A percentile compares a stretch with the other conserved stretches of the same genome.
These are phyloP conservation scores for Piprites chloris DNA, from an alignment of 2,113 vertebrate species.

Conservation along the genomic window DNA sequence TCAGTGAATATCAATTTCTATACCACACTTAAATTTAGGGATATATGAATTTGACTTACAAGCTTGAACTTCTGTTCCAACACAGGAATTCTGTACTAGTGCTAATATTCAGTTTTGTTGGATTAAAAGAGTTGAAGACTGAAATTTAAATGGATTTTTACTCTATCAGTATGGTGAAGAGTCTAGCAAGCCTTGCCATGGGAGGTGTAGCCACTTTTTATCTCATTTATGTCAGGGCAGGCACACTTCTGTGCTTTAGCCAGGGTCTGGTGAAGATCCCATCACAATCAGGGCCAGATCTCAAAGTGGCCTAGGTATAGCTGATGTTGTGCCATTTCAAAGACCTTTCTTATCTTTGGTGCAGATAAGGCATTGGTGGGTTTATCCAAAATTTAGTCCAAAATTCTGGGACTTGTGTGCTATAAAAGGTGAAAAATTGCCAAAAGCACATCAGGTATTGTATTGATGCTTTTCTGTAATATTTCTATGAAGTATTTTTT, in stretches of 20 bases:
- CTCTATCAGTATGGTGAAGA: background rate
- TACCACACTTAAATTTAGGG: background rate
- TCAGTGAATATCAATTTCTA: background rate
- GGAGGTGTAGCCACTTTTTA: background rate
- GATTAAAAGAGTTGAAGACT: background rate
- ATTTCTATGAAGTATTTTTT: background rate
- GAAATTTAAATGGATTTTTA: background rate
- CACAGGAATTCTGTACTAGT: background rate
- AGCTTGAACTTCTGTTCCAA: background rate
- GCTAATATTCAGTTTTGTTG: background rate
- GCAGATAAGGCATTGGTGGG: background rate
- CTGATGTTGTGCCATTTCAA: background rate
- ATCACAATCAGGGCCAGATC: background rate
- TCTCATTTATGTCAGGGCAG: background rate
- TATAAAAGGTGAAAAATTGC: background rate
- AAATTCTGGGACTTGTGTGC: background rate
- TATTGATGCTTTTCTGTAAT: background rate
- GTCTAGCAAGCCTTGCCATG: background rate
- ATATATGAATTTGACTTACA: background rate
- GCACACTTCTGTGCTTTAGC: background rate
- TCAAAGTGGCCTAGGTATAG: background rate
- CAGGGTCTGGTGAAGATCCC: background rate
- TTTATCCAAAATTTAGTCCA: background rate
- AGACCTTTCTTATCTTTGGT: background rate
- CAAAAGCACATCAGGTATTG: background rate